Conservation (phyloP, 2,113 vertebrate genomes). For the Ptychochromis oligacanthus region DNA sequence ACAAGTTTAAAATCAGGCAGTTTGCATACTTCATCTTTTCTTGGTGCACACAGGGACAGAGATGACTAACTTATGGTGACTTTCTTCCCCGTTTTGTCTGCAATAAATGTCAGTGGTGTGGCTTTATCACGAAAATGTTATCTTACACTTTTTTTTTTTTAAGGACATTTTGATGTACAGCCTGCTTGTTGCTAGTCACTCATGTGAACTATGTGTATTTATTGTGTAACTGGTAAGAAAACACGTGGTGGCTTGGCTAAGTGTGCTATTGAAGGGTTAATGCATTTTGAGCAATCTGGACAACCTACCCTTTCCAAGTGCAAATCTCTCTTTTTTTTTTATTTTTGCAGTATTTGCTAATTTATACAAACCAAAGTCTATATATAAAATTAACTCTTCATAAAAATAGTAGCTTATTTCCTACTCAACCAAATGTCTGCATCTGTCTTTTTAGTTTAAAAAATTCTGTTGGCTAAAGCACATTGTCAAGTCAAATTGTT, state of each 20-base stretch:
- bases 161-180: background rate
- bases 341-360: background rate
- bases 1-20: constrained; percentile 92
- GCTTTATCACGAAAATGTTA: constrained; percentile 21
- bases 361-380: background rate
- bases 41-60: constrained; percentile 50
- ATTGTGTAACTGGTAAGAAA: background rate
- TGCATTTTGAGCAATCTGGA: background rate
- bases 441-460: constrained; percentile 30
- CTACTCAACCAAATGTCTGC: constrained; percentile 8
- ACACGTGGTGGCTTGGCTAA: background rate
- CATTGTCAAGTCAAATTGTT: constrained; percentile 12
- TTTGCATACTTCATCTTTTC: constrained; percentile 88
- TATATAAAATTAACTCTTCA: background rate
- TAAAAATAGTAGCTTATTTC: constrained; percentile 1
- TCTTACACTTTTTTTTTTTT: constrained; percentile 11
- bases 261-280: background rate
- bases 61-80: constrained; percentile 47
- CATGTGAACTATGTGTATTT: background rate
- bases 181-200: background rate
- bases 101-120: constrained; percentile 26
- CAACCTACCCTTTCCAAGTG: background rate
- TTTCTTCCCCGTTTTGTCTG: constrained; percentile 18
- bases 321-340: background rate
- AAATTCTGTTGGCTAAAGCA: background rate